A percentile compares a stretch with the other conserved stretches of the same genome.
phyloP scores from a whole-genome alignment of 2,113 vertebrate species.

The Tauraco erythrolophus region DNA sequence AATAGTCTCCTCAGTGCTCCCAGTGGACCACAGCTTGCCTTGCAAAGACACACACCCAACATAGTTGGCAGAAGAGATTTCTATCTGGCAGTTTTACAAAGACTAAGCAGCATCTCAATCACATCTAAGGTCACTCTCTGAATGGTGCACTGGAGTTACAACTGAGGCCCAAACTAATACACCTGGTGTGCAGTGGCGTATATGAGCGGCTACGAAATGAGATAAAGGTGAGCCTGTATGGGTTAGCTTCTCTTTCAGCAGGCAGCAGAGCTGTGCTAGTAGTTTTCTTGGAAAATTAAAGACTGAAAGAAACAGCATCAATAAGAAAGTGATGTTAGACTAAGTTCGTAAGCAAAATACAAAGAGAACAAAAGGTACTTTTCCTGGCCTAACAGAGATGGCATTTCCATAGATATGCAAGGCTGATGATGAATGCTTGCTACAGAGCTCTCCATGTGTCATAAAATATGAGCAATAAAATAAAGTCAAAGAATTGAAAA shows the following conservation, averaged over 20 bases:
- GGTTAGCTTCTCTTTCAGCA: neutral
- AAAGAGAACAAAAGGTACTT: conserved; percentile 20
- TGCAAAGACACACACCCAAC: neutral
- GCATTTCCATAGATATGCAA: neutral
- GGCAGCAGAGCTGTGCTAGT: neutral
- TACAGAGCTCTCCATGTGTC: conserved; percentile 37
- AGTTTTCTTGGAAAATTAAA: neutral
- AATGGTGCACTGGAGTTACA: neutral
- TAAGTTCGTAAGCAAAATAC: neutral
- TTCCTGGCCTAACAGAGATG: neutral
- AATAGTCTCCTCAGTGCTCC: neutral
- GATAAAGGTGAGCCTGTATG: neutral
- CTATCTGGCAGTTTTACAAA: neutral
- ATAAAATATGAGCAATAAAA: conserved; percentile 63
- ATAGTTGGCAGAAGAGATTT: neutral
- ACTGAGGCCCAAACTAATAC: neutral
- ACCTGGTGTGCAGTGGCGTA: neutral
- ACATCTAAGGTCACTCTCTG: neutral
- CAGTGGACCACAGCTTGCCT: neutral
- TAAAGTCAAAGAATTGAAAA: conserved; percentile 60
- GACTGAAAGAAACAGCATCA: neutral
- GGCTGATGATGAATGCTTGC: neutral
- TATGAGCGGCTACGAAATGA: neutral
- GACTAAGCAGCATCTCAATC: neutral
- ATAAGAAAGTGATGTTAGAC: neutral